Conservation (phyloP, 2,797 vertebrate species). For the Mormyrus hasselquistii region DNA sequence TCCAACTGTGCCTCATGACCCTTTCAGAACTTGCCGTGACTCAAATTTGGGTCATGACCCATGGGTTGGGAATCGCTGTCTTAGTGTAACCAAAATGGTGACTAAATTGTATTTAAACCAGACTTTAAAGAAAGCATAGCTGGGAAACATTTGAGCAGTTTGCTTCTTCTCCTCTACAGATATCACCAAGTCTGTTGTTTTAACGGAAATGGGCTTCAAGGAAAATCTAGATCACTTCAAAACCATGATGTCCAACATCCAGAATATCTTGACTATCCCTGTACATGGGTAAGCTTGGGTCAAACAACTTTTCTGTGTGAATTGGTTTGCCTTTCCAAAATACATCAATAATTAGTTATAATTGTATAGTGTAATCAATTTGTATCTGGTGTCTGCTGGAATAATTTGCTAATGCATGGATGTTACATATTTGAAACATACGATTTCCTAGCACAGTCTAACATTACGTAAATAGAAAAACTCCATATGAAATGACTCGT, state of each 20-base stretch:
- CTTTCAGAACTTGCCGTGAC: background rate
- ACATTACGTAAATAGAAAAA: background rate
- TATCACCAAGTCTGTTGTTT: conserved; percentile 76
- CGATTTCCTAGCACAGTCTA: background rate
- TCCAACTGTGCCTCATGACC: background rate
- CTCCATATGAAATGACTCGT: background rate
- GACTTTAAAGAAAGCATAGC: background rate
- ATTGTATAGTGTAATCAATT: background rate
- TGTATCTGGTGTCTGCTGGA: background rate
- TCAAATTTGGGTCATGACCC: background rate
- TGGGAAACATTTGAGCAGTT: background rate
- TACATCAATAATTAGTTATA: background rate
- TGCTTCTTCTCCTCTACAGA: conserved; percentile 56
- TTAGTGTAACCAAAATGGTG: background rate
- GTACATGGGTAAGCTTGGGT: conserved; percentile 76
- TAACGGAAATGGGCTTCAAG: conserved; percentile 84
- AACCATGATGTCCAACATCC: conserved; percentile 76
- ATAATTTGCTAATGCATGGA: background rate
- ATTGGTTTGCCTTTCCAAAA: conserved; percentile 9
- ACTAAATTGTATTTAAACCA: background rate
- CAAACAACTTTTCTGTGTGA: background rate
- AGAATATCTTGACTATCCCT: conserved; percentile 78
- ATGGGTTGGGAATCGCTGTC: background rate
- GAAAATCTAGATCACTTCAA: conserved; percentile 70
- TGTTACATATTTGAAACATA: background rate